Evolutionary conservation across 2,113 vertebrate species (phyloP).

Genomic region (Maccullochella peelii): DNA sequence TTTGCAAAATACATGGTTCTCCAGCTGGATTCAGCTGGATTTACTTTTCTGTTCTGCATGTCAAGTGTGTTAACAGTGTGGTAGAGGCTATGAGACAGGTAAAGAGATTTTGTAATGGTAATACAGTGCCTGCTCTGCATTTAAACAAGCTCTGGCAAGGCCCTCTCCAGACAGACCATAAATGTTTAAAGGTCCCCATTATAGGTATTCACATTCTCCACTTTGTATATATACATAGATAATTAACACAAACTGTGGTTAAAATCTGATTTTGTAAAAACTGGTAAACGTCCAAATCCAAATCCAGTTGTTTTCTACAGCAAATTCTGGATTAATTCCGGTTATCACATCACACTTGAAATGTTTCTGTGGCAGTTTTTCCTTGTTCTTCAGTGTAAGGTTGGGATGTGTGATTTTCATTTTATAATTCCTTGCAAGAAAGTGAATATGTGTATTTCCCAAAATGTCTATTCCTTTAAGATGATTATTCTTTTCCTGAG

Average conservation of each 20-base stretch:
- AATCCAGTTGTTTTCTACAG: conserved; percentile 1
- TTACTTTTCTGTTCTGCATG: conserved; percentile 51
- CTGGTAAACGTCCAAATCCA: background rate
- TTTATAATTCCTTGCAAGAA: background rate
- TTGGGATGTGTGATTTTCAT: conserved; percentile 16
- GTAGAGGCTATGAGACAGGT: conserved; percentile 63
- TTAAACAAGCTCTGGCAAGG: conserved; percentile 46
- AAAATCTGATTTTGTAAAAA: background rate
- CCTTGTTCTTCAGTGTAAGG: background rate
- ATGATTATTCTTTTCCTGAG: background rate
- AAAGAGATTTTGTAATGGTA: conserved; percentile 72
- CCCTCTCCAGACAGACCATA: conserved; percentile 21
- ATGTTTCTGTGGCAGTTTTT: background rate
- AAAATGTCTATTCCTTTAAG: background rate
- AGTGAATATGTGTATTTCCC: background rate
- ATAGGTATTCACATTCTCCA: background rate
- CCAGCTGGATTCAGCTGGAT: conserved; percentile 48
- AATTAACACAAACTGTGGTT: background rate
- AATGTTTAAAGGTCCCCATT: background rate
- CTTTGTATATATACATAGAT: background rate
- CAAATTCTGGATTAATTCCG: conserved; percentile 3
- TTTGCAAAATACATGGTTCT: conserved; percentile 27
- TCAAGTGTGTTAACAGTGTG: conserved; percentile 42
- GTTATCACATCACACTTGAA: conserved; percentile 14
- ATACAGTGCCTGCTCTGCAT: conserved; percentile 62